Percentiles rank a stretch among this genome's conserved stretches.
phyloP scores from a whole-genome alignment of 2,113 vertebrate genomes.

The Pogona vitticeps region DNA sequence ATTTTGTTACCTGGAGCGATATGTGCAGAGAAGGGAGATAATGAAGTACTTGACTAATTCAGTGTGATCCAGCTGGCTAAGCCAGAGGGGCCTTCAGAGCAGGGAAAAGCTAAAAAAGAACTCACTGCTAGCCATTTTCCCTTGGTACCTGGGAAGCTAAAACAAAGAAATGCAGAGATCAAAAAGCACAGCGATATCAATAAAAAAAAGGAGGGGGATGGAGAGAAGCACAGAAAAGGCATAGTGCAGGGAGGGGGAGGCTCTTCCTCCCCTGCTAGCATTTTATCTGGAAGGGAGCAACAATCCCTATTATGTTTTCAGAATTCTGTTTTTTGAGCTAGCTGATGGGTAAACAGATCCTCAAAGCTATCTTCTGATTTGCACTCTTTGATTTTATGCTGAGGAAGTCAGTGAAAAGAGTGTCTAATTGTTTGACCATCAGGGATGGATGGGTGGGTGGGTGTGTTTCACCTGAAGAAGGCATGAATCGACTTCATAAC shows the following conservation, averaged over 20 bases:
- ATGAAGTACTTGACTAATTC: constrained; percentile 92
- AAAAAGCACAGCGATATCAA: constrained; percentile 77
- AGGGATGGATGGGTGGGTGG: not conserved
- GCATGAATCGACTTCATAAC: not conserved
- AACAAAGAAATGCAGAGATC: constrained; percentile 81
- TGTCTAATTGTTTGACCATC: not conserved
- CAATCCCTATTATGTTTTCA: constrained; percentile 43
- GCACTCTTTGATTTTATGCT: not conserved
- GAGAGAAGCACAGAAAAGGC: constrained; percentile 3
- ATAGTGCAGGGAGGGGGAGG: not conserved
- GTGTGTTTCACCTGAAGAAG: not conserved
- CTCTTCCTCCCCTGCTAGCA: not conserved
- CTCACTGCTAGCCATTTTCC: constrained; percentile 78
- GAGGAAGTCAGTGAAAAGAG: not conserved
- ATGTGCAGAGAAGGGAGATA: constrained; percentile 86
- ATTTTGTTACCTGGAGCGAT: constrained; percentile 91
- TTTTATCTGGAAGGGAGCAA: not conserved
- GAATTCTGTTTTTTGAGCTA: constrained; percentile 36
- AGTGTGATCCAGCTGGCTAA: constrained; percentile 91
- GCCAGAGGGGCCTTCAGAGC: constrained; percentile 86
- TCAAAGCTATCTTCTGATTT: not conserved
- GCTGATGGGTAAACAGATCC: constrained; percentile 27
- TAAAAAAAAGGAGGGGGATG: constrained; percentile 41
- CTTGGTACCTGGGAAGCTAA: constrained; percentile 79
- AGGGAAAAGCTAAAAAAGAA: constrained; percentile 72